Percentiles rank a stretch among this genome's conserved stretches.
phyloP scores from a whole-genome alignment of 2,113 vertebrate genomes.

The Myrmophylax atrothorax region DNA sequence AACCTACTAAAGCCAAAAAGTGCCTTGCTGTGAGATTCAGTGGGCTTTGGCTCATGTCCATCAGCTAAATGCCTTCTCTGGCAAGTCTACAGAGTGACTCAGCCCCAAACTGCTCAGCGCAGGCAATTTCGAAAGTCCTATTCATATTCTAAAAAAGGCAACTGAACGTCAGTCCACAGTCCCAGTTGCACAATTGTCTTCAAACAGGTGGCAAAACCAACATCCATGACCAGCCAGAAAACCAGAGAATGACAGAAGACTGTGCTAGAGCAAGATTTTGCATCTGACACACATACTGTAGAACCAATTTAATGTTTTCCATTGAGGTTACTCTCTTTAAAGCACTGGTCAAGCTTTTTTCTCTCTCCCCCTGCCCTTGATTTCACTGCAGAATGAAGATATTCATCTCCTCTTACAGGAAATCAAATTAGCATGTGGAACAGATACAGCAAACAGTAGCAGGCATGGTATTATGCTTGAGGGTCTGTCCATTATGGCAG shows the following conservation, averaged over 20 bases:
- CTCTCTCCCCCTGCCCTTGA: accelerated
- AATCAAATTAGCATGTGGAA: conserved; percentile 4
- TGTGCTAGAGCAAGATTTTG: neutral
- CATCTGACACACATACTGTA: neutral
- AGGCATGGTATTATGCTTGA: neutral
- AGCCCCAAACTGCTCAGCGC: conserved; percentile 22
- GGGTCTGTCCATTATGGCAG: neutral
- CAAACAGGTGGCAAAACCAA: conserved; percentile 55
- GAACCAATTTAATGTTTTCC: neutral
- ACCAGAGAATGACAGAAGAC: neutral
- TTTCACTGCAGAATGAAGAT: neutral
- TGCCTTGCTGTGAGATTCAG: conserved; percentile 28
- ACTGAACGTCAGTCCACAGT: conserved; percentile 38
- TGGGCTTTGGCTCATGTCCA: conserved; percentile 40
- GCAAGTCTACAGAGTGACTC: conserved; percentile 47
- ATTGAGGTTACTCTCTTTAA: neutral
- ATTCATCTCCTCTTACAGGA: neutral
- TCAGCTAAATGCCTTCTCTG: conserved; percentile 32
- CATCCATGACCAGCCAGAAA: neutral
- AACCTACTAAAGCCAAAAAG: neutral
- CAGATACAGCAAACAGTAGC: neutral
- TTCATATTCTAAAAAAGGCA: conserved; percentile 60
- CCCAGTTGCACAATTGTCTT: conserved; percentile 56
- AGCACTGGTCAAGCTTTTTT: neutral
- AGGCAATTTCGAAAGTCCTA: conserved; percentile 58